phyloP scores from a whole-genome alignment of 2,888 invertebrate genomes.

The Cartodere bifasciata region DNA sequence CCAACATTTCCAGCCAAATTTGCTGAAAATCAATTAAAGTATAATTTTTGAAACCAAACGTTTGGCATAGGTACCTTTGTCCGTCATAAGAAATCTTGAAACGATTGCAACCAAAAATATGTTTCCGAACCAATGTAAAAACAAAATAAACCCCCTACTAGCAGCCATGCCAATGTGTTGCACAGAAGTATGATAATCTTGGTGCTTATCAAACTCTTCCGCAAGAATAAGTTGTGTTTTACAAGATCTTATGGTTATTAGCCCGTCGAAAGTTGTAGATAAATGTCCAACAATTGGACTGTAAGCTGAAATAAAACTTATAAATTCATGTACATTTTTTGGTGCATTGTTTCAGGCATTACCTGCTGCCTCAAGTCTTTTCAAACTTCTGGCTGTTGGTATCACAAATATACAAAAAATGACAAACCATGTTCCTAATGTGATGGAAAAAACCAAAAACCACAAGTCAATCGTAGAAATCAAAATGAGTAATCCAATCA shows the following conservation, averaged over 20 bases:
- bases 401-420: slow-evolving; percentile 51
- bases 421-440: slow-evolving; percentile 48
- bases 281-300: slow-evolving; percentile 65
- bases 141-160: slow-evolving; percentile 8
- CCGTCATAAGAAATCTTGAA: too few relatives aligned
- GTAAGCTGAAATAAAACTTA: slow-evolving; percentile 38
- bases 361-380: slow-evolving; percentile 50
- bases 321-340: slow-evolving; percentile 31
- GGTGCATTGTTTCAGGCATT: too few relatives aligned
- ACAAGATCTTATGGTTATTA: slow-evolving; percentile 59
- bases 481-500: slow-evolving; percentile 2
- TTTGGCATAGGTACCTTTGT: background rate
- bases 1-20: slow-evolving; percentile 48
- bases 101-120: slow-evolving; percentile 8
- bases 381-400: slow-evolving; percentile 55
- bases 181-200: slow-evolving; percentile 33
- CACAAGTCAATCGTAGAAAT: slow-evolving; percentile 3
- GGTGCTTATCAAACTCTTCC: slow-evolving; percentile 45
- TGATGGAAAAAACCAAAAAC: slow-evolving; percentile 18
- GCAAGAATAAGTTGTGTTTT: slow-evolving; percentile 46
- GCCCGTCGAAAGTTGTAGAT: slow-evolving; percentile 57
- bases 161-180: slow-evolving; percentile 8
- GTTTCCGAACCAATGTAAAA: slow-evolving; percentile 5
- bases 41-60: too few relatives aligned
- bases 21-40: slow-evolving; percentile 3